These are phyloP conservation scores for Thaumatotibia leucotreta DNA, from an alignment of 1,140 invertebrate species.

Conservation along the genomic window DNA sequence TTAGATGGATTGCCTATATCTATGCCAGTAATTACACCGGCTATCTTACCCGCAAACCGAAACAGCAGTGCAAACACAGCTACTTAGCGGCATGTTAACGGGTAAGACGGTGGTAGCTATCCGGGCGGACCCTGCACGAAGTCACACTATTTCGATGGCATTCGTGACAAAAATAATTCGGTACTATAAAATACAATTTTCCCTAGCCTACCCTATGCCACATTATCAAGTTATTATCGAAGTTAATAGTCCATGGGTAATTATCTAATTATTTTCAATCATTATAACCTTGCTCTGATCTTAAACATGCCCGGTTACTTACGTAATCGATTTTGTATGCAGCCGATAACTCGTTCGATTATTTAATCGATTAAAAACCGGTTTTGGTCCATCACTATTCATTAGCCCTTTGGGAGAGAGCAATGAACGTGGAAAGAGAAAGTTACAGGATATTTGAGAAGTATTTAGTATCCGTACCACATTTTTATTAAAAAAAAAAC, in stretches of 20 bases:
- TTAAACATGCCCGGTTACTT: neutral
- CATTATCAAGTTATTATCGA: neutral
- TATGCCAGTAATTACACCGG: no score
- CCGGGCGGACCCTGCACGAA: no score
- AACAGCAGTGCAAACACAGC: no score
- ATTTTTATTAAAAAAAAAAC: neutral
- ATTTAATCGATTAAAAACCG: neutral
- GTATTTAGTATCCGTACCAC: neutral
- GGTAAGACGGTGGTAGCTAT: no score
- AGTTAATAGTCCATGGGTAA: neutral
- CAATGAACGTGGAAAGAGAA: neutral
- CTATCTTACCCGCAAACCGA: no score
- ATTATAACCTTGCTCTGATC: neutral
- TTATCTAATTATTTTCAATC: neutral
- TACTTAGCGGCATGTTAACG: no score
- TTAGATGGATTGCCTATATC: no score
- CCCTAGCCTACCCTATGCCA: neutral
- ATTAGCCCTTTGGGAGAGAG: neutral
- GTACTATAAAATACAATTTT: no score
- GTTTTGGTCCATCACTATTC: neutral
- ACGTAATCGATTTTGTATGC: neutral
- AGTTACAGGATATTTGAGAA: neutral
- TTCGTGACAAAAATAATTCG: no score
- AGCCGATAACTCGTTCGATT: neutral
- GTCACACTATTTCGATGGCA: neutral